Evolutionary conservation across 2,113 vertebrate species (phyloP).

Genomic region (Pedionomus torquatus): DNA sequence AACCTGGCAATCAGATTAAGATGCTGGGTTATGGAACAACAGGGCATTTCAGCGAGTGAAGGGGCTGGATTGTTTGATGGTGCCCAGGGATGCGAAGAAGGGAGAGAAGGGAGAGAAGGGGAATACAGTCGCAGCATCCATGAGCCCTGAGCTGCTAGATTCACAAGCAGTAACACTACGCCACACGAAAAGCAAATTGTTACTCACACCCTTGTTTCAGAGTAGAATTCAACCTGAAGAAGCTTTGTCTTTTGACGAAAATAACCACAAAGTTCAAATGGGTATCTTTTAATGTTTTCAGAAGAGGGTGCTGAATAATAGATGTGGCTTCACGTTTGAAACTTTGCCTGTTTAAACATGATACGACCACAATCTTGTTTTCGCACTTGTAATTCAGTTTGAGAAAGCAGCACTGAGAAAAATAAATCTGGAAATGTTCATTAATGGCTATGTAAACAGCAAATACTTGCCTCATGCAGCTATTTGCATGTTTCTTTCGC

Average conservation of each 20-base stretch:
- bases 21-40: background rate
- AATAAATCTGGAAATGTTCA: background rate
- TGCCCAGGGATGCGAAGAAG: background rate
- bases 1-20: background rate
- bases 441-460: slow-evolving; percentile 7
- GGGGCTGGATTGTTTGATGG: background rate
- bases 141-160: background rate
- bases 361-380: slow-evolving; percentile 61
- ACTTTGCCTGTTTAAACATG: slow-evolving; percentile 59
- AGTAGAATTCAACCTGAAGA: slow-evolving; percentile 15
- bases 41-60: fast-evolving
- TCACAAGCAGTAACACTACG: background rate
- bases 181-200: background rate
- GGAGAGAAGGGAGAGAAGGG: background rate
- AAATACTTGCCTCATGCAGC: background rate
- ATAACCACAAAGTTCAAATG: slow-evolving; percentile 67
- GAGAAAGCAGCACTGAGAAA: background rate
- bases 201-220: background rate
- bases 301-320: slow-evolving; percentile 61
- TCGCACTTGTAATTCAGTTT: slow-evolving; percentile 30
- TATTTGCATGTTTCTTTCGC: background rate
- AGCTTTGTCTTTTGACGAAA: slow-evolving; percentile 49
- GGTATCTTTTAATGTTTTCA: slow-evolving; percentile 55
- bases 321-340: slow-evolving; percentile 55
- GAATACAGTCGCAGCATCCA: background rate